Base-by-base conservation (phyloP, 1,140 invertebrate species). In the Brevipalpus yothersi region DNA sequence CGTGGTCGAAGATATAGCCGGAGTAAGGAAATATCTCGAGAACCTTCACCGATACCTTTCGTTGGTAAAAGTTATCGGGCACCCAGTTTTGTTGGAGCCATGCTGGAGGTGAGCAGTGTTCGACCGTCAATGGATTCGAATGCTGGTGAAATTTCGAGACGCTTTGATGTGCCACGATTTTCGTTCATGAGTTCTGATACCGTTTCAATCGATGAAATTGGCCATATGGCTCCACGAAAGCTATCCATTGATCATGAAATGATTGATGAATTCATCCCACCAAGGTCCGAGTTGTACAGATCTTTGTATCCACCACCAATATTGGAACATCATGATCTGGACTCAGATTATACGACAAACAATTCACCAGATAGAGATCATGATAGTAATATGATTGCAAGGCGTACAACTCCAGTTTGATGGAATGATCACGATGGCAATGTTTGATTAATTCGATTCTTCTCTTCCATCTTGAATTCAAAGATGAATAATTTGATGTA, bases 231-330 rank as follows among this genome's bases (percentile, higher is more conserved):
- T 66, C 67, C 1, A 65, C 69, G 51, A 67, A 66, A 11, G 67
- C 67, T 67, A 62, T 62, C 58, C 65, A 68, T 56, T 61, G 67
- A 23, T 63, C 65, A 23, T 65, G 58, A 58, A 64, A 63, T 62
- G 65, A 64, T 62, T 51, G 49, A 55, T 15, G 53, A 39, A 15
- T 55, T 19, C 39, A 8, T 21, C 7, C 23, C 53, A 11, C 53
- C 23, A 2, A 21, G 11, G 10, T 10, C 23, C 10, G 23, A 21
- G 39, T 39, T 55, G 9, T 55, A 39, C 10, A 15, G 40, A 55
- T 11, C 53, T 12, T 11, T 15, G 15, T 39, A 55, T 55, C 53
- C 53, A 10, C 15, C 53, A 41, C 53, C 53, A 11, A 55, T 55
- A 10, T 11, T 41, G 40, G 53, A 55, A 55, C 53, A 55, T 39